Evolutionary conservation across 2,797 vertebrate genomes (phyloP), one percentile per base, ranked within the genome.

Genomic region (Hephaestus fuliginosus): DNA sequence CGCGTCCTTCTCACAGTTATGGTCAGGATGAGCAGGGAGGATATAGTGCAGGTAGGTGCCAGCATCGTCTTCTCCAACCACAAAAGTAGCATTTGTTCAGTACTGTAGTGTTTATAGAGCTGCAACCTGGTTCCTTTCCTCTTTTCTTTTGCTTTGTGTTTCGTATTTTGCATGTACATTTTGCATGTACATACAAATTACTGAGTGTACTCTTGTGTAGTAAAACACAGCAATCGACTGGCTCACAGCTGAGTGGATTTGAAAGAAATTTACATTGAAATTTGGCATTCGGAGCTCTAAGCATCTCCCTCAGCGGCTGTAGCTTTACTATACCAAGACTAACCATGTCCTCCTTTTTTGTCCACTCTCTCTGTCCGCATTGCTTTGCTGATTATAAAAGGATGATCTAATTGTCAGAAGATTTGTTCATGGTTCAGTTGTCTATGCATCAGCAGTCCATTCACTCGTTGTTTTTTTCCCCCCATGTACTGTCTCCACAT

Each of bases 1-100:
- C 95, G 94, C 97, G 97, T 97, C 96, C 96, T 96, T 96, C 96
- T 96, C 96, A 93, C 95, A 96, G 90, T 97, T 96, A 95, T 96
- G 96, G 95, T 97, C 97, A 96, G 97, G 96, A 97, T 96, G 97
- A 96, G 95, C 97, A 96, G 96, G 96, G 96, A 97, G 95, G 96
- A 96, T 95, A 93, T 97, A 95, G 95, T 93, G 93, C 96, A 95
- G 96, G 97, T 97, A 96, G 96, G 94, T 97, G 95, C 91, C 95
- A 94, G 93, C 95, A 96, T 94, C 81, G 90, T 93, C 88, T 95
- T 95, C 93, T 94, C 94, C 94, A 94, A 95, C 93, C 95, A 95
- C 94, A 89, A 91, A 92, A 86, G 83, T 89, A 93, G 92, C 89
- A 88, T 91, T 81, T 92, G 84, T 92, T 90, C 78, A 90, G 86